phyloP scores from a whole-genome alignment of 2,113 vertebrate genomes.

The Cyprinodon variegatus region DNA sequence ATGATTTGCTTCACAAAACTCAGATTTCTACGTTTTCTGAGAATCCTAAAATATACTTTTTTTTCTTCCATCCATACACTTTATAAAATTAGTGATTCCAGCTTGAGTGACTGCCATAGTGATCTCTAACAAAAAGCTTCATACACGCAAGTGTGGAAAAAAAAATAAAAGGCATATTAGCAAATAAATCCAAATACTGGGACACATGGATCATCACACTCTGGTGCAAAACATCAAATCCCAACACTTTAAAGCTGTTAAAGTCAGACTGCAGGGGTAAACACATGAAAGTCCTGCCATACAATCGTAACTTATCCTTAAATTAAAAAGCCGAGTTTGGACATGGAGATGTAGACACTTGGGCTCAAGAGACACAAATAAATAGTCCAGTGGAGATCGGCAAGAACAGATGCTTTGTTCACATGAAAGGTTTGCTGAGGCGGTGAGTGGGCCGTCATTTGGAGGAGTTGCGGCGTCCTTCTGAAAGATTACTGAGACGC shows the following conservation, averaged over 20 bases:
- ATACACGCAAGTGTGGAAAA: constrained; percentile 14
- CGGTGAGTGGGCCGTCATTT: constrained; percentile 79
- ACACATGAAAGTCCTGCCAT: constrained; percentile 17
- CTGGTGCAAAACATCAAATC: constrained; percentile 76
- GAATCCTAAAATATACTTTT: constrained; percentile 8
- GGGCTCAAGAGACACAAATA: constrained; percentile 28
- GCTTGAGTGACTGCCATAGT: constrained; percentile 3
- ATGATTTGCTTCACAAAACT: constrained; percentile 22
- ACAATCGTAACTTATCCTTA: constrained; percentile 3
- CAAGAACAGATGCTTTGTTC: constrained; percentile 15
- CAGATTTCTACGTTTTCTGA: constrained; percentile 15
- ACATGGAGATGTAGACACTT: constrained; percentile 8
- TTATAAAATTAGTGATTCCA: constrained; percentile 11
- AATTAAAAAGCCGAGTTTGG: constrained; percentile 11
- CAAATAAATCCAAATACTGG: constrained; percentile 46
- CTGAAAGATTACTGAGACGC: constrained; percentile 91
- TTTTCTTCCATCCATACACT: background rate
- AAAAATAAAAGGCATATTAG: constrained; percentile 20
- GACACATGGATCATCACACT: constrained; percentile 57
- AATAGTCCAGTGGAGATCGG: constrained; percentile 26
- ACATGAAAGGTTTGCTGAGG: constrained; percentile 16
- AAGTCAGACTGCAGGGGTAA: constrained; percentile 24
- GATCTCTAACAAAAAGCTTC: constrained; percentile 20
- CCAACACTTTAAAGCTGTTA: constrained; percentile 72
- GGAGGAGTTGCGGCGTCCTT: constrained; percentile 87